phyloP scores from a whole-genome alignment of 92 coral and sea anemone genomes.

The Porites rus region DNA sequence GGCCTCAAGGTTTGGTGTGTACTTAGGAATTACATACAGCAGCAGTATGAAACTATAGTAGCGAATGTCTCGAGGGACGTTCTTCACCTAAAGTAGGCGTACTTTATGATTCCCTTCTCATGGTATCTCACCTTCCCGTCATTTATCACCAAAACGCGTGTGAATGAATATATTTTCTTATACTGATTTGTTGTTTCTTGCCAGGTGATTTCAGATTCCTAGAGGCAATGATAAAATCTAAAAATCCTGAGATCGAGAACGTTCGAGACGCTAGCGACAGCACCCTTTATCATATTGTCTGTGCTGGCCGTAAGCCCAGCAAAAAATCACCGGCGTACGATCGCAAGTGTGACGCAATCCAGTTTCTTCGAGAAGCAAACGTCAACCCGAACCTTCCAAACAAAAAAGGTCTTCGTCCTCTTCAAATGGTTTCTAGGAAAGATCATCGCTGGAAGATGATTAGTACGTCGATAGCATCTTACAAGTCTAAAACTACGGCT shows the following conservation, averaged over 20 bases:
- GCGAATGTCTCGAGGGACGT: no score
- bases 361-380: conserved; percentile 55
- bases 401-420: conserved; percentile 41
- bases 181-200: background rate
- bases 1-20: no score
- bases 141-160: background rate
- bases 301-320: conserved; percentile 30
- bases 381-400: conserved; percentile 67
- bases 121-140: background rate
- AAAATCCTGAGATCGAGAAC: conserved; percentile 34
- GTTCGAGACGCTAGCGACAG: conserved; percentile 59
- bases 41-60: no score
- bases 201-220: conserved; percentile 55
- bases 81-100: no score
- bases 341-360: conserved; percentile 56
- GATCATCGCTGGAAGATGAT: conserved; percentile 74
- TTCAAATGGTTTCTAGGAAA: conserved; percentile 22
- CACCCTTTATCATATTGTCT: conserved; percentile 63
- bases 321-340: conserved; percentile 17
- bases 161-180: no score
- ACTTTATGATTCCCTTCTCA: background rate
- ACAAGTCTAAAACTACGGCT: conserved; percentile 5
- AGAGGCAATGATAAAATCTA: conserved; percentile 51
- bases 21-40: no score
- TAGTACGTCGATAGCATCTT: conserved; percentile 40